Conservation (phyloP, 1,140 invertebrate species). For the Psilanteris sp. region DNA sequence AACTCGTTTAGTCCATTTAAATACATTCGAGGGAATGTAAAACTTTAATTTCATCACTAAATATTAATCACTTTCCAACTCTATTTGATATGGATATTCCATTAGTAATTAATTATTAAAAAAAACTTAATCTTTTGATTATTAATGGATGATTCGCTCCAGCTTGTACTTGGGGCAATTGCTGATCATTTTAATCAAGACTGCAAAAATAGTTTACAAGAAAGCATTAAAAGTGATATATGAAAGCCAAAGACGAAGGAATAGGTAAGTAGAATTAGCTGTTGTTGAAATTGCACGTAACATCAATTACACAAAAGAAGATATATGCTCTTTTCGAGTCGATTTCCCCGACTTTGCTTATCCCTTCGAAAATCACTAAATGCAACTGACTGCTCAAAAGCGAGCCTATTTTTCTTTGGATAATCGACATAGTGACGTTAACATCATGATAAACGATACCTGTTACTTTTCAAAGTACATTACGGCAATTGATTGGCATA, state of each 20-base stretch:
- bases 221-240: slow-evolving; percentile 7
- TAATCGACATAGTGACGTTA: slow-evolving; percentile 44
- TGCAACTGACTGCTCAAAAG: slow-evolving; percentile 21
- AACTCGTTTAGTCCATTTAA: no score
- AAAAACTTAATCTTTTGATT: no score
- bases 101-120: no score
- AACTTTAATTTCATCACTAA: no score
- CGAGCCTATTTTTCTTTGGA: slow-evolving; percentile 44
- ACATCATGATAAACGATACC: slow-evolving; percentile 54
- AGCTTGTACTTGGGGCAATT: no score
- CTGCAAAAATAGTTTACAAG: slow-evolving; percentile 1
- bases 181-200: slow-evolving; percentile 5
- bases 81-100: no score
- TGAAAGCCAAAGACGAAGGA: background rate
- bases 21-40: no score
- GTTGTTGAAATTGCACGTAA: slow-evolving; percentile 21
- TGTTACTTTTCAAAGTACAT: slow-evolving; percentile 49
- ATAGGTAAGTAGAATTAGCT: slow-evolving; percentile 22
- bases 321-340: slow-evolving; percentile 17
- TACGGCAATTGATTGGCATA: slow-evolving; percentile 18
- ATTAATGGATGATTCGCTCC: no score
- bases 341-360: slow-evolving; percentile 23
- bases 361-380: slow-evolving; percentile 34
- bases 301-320: slow-evolving; percentile 42
- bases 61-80: no score